Conservation (phyloP, 1,140 invertebrate genomes). For the Varroa destructor region DNA sequence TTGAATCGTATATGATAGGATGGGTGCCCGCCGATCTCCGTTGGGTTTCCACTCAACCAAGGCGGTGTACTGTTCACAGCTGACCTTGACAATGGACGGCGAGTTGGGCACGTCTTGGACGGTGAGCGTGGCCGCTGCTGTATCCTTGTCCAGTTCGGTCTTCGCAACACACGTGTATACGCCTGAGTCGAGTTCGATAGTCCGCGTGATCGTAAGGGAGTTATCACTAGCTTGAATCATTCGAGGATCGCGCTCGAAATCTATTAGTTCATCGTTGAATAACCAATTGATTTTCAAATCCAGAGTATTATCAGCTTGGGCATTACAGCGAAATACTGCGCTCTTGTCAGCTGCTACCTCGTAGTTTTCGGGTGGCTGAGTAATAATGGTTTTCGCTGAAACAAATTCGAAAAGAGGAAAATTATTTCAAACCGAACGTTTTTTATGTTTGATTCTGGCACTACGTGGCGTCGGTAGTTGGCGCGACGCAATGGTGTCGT, state of each 20-base stretch:
- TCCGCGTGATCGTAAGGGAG: constrained; percentile 83
- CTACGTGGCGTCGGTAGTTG: too few relatives aligned
- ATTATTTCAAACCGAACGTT: neutral
- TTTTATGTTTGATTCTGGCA: too few relatives aligned
- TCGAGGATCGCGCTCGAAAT: constrained; percentile 69
- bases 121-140: constrained; percentile 67
- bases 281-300: constrained; percentile 71
- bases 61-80: constrained; percentile 56
- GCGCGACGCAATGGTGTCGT: too few relatives aligned
- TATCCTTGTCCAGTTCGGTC: constrained; percentile 70
- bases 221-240: constrained; percentile 53
- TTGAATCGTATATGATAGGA: constrained; percentile 77
- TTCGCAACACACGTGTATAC: constrained; percentile 87
- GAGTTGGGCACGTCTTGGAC: constrained; percentile 92
- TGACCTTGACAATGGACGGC: constrained; percentile 53
- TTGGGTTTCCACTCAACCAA: constrained; percentile 67
- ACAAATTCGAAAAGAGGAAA: constrained; percentile 31
- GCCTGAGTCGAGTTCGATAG: constrained; percentile 82
- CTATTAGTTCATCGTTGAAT: constrained; percentile 65
- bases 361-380: constrained; percentile 70
- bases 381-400: constrained; percentile 64
- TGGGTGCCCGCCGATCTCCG: constrained; percentile 85
- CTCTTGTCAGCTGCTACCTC: constrained; percentile 72
- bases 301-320: constrained; percentile 65
- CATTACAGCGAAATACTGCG: constrained; percentile 85